Base-by-base conservation (phyloP, 2,888 invertebrate species). In the Latrodectus hesperus region DNA sequence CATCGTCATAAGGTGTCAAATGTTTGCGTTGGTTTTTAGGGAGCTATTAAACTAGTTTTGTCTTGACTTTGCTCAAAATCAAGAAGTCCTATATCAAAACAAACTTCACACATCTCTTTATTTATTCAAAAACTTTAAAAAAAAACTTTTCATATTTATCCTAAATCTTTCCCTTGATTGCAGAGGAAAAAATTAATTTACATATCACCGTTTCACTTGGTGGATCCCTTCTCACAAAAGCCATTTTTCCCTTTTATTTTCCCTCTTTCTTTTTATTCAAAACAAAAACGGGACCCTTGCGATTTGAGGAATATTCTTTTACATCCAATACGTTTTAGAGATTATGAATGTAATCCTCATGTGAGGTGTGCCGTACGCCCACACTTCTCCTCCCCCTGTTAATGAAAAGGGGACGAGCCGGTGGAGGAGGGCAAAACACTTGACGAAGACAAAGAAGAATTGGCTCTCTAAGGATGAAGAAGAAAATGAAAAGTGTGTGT, bases 401-500 rank as follows among this genome's bases (percentile, higher is more conserved):
- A 60, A 60, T 60, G 60, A 60, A 60, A 60, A 60, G 60, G 38
- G 38, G 38, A 38, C 38, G 38, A 38, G 2, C 38, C 6, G 38
- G 38, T 38, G 38, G 14, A 60, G 60, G 60, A 60, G n/a, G 60
- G n/a, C 9, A 16, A 16, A 16, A n/a, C n/a, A n/a, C 60, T 60
- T 60, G 60, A 60, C 60, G 60, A 60, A 60, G 60, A 60, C 60
- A 60, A 60, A 60, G 60, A 60, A 11, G n/a, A 60, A 60, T 38
- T 60, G 60, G 60, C 60, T 4, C 60, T 12, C 60, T 16, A n/a
- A 60, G 60, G n/a, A n/a, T 16, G n/a, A 11, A n/a, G 60, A 60
- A 60, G 60, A 60, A 38, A 60, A 60, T 60, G 60, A 60, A 60
- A 60, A 60, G 60, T 60, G 60, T 60, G 55, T 55, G 60, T 60